Evolutionary conservation across 2,888 invertebrate genomes (phyloP).

Genomic region (Diaperis boleti): DNA sequence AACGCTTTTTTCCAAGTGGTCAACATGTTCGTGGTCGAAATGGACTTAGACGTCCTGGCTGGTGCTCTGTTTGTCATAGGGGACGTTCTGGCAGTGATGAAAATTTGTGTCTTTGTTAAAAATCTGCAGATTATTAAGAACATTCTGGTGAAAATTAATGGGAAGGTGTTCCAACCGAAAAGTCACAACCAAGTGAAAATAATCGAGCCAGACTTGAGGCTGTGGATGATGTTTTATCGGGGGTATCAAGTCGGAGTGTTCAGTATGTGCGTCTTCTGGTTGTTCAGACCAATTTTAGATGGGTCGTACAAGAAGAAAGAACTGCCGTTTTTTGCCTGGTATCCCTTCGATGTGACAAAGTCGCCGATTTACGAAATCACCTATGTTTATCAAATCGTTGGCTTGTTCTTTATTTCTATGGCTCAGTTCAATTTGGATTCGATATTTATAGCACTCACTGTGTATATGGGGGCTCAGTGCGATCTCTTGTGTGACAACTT

Average conservation of each 20-base stretch:
- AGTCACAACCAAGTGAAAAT: no score
- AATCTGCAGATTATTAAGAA: neutral
- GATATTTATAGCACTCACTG: slow-evolving; percentile 4
- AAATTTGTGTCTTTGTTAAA: neutral
- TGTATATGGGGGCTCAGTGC: slow-evolving; percentile 22
- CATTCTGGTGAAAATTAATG: neutral
- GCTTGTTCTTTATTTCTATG: neutral
- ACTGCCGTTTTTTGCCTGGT: slow-evolving; percentile 21
- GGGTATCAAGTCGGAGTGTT: no score
- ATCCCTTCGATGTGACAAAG: slow-evolving; percentile 19
- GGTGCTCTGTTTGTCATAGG: neutral
- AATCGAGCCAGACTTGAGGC: no score
- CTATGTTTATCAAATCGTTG: slow-evolving; percentile 22
- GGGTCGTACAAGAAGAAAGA: neutral
- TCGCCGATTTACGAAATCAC: slow-evolving; percentile 13
- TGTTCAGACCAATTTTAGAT: neutral
- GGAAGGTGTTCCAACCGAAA: no score
- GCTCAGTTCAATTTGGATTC: slow-evolving; percentile 2
- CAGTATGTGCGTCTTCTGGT: no score
- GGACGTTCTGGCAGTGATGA: neutral
- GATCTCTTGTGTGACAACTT: slow-evolving; percentile 26
- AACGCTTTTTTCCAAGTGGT: neutral
- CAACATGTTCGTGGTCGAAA: neutral
- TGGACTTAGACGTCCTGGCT: neutral
- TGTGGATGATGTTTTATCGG: no score